Evolutionary conservation across 2,888 invertebrate species (phyloP).

Genomic region (Nemoura dubitans): DNA sequence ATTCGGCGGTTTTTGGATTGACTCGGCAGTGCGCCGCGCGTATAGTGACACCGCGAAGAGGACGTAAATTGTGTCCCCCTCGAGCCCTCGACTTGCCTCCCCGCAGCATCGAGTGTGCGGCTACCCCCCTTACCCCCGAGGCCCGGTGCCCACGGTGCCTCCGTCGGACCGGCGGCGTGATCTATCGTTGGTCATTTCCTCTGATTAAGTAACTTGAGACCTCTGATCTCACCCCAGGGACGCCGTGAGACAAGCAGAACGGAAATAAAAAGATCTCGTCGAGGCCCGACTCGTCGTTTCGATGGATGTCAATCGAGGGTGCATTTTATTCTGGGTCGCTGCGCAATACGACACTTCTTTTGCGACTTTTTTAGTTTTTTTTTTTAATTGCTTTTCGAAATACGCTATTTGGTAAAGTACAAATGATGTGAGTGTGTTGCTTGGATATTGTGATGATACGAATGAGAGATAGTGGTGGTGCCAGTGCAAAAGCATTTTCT

Average conservation of each 20-base stretch:
- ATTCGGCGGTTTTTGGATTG: no score
- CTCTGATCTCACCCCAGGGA: constrained; percentile 22
- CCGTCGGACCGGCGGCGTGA: neutral
- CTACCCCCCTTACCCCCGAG: neutral
- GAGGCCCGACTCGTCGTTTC: neutral
- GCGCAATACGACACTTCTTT: neutral
- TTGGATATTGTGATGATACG: neutral
- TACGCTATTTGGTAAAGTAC: neutral
- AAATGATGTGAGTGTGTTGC: neutral
- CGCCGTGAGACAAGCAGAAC: constrained; percentile 14
- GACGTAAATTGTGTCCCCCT: neutral
- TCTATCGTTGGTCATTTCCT: constrained; percentile 32
- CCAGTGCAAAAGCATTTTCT: neutral
- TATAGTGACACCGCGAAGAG: neutral
- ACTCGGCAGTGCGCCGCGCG: neutral
- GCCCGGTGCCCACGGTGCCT: neutral
- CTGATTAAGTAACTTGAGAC: constrained; percentile 28
- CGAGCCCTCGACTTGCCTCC: neutral
- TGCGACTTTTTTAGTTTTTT: neutral
- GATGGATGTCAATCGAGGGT: neutral
- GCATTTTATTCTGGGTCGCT: neutral
- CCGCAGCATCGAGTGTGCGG: constrained; percentile 12
- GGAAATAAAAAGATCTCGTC: constrained; percentile 33
- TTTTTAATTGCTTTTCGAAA: neutral
- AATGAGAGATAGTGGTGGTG: neutral